A percentile compares a stretch with the other conserved stretches of the same genome.
Conservation (phyloP, 2,113 vertebrate genomes). For the Morphnarchus princeps region DNA sequence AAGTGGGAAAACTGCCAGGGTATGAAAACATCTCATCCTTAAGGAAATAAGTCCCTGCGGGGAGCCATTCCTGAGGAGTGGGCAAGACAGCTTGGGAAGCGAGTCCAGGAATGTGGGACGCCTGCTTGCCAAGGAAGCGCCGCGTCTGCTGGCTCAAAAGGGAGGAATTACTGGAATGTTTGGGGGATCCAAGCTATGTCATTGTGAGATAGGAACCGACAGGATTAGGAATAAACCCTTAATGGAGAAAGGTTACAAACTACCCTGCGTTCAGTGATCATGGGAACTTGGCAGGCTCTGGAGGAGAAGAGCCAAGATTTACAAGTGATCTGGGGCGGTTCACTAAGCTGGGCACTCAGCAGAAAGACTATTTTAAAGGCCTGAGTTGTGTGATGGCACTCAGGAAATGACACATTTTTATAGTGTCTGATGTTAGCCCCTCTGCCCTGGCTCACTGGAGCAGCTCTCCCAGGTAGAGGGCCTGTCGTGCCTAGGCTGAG, state of each 20-base stretch:
- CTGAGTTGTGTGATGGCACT: neutral
- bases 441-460: neutral
- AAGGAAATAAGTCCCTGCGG: constrained; percentile 54
- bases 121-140: constrained; percentile 42
- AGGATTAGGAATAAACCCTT: constrained; percentile 29
- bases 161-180: constrained; percentile 60
- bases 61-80: constrained; percentile 57
- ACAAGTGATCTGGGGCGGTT: neutral
- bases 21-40: constrained; percentile 55
- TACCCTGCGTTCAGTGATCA: neutral
- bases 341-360: neutral
- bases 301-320: neutral
- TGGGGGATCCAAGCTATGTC: constrained; percentile 38
- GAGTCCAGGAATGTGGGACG: constrained; percentile 32
- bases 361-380: neutral
- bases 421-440: neutral
- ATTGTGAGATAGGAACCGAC: constrained; percentile 38
- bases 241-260: constrained; percentile 2
- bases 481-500: neutral
- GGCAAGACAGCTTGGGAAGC: constrained; percentile 54
- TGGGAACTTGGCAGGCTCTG: constrained; percentile 4
- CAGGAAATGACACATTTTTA: neutral
- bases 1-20: constrained; percentile 50
- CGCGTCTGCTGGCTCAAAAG: neutral
- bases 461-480: neutral